These are phyloP conservation scores for Kradibia gibbosae DNA, from an alignment of 1,140 invertebrate genomes.

Conservation along the genomic window DNA sequence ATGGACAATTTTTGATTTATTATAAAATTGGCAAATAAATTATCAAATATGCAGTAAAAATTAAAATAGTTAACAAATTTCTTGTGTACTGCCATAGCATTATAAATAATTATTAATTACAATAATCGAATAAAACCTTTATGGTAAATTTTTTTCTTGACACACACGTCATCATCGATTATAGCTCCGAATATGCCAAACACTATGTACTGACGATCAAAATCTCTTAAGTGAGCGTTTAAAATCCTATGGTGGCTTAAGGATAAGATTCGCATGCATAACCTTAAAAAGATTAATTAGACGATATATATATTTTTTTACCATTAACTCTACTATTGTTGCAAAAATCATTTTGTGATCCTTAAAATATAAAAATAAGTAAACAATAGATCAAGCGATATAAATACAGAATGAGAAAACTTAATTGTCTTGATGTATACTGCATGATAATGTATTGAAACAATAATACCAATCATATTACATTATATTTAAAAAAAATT, in stretches of 20 bases:
- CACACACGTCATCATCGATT: background rate
- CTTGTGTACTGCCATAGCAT: background rate
- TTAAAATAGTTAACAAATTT: background rate
- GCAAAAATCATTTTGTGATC: background rate
- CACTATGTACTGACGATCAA: background rate
- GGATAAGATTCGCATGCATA: background rate
- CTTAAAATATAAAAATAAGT: background rate
- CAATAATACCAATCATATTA: too few species aligned
- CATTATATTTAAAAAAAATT: too few species aligned
- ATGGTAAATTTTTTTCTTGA: background rate
- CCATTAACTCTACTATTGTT: background rate
- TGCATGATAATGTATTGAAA: too few species aligned
- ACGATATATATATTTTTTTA: background rate
- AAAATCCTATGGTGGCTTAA: background rate
- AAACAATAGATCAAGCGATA: background rate
- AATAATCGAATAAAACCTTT: background rate
- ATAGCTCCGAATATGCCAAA: background rate
- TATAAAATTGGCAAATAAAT: background rate
- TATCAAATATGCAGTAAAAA: background rate
- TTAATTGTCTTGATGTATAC: too few species aligned
- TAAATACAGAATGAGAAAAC: background rate
- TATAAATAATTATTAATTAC: background rate
- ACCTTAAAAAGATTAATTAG: background rate
- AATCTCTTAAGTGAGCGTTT: background rate
- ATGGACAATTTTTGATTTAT: background rate